A percentile compares a stretch with the other conserved stretches of the same genome.
Conservation (phyloP, 2,888 invertebrate genomes). For the Orgyia antiqua region DNA sequence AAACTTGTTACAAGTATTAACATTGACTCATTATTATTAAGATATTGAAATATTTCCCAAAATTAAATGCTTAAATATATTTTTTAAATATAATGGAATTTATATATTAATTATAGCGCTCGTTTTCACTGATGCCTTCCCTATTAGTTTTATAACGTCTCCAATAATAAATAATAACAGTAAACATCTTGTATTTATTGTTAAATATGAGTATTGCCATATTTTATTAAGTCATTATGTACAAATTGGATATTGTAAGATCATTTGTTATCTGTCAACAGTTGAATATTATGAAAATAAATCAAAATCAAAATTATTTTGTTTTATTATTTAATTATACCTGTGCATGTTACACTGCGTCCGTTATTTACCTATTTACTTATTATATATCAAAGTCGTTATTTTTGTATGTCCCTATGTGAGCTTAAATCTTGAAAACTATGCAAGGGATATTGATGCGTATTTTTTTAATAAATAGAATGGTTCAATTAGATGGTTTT, state of each 20-base stretch:
- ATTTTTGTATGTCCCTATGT: too few species aligned
- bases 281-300: conserved; percentile 78
- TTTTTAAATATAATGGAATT: conserved; percentile 2
- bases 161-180: conserved; percentile 32
- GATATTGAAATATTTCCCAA: background rate
- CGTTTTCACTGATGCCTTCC: conserved; percentile 15
- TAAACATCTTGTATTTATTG: conserved; percentile 59
- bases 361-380: too few species aligned
- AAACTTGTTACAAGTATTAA: background rate
- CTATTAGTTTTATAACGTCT: conserved; percentile 19
- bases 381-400: too few species aligned
- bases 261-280: conserved; percentile 78
- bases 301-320: conserved; percentile 57
- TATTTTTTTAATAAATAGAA: too few species aligned
- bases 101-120: conserved; percentile 6
- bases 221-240: conserved; percentile 78
- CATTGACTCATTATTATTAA: background rate
- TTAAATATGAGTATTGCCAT: conserved; percentile 77
- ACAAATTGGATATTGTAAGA: conserved; percentile 77
- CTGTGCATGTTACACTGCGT: too few species aligned
- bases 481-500: too few species aligned
- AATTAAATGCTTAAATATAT: too few species aligned
- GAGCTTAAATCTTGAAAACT: too few species aligned
- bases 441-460: too few species aligned
- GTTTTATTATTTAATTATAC: conserved; percentile 31